A percentile compares a stretch with the other conserved stretches of the same genome.
Conservation (phyloP, 2,113 vertebrate genomes). For the Toxostoma redivivum region DNA sequence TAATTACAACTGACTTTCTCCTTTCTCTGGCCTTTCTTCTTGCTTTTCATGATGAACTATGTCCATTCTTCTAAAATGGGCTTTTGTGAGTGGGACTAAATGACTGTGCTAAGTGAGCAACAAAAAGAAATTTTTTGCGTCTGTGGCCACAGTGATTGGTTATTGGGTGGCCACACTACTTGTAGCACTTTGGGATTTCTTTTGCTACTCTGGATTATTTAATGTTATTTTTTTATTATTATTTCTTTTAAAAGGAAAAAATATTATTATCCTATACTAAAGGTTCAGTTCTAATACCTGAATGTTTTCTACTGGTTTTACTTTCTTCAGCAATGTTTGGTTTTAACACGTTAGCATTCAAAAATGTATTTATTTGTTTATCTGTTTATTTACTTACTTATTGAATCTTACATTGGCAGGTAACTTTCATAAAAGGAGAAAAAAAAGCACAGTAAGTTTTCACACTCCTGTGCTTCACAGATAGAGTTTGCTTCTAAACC, state of each 20-base stretch:
- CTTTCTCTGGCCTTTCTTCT: background rate
- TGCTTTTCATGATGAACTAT: background rate
- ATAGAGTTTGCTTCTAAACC: background rate
- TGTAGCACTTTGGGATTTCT: background rate
- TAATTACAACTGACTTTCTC: background rate
- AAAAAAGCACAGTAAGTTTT: background rate
- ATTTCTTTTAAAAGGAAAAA: background rate
- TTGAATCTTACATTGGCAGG: background rate
- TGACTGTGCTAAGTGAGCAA: background rate
- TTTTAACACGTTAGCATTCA: background rate
- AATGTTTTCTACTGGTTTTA: background rate
- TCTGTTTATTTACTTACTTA: background rate
- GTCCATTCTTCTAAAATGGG: background rate
- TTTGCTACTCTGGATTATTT: background rate
- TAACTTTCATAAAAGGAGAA: background rate
- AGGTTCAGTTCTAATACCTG: background rate
- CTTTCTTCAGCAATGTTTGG: fast-evolving
- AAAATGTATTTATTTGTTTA: background rate
- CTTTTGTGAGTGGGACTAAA: background rate
- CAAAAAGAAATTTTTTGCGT: background rate
- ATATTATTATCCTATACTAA: background rate
- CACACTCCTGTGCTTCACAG: background rate
- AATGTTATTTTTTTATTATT: too few species aligned
- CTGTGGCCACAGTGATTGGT: fast-evolving
- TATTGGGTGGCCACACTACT: background rate